These are phyloP conservation scores for Sarcophaga bullata DNA, from an alignment of 1,140 invertebrate genomes.

Conservation along the genomic window DNA sequence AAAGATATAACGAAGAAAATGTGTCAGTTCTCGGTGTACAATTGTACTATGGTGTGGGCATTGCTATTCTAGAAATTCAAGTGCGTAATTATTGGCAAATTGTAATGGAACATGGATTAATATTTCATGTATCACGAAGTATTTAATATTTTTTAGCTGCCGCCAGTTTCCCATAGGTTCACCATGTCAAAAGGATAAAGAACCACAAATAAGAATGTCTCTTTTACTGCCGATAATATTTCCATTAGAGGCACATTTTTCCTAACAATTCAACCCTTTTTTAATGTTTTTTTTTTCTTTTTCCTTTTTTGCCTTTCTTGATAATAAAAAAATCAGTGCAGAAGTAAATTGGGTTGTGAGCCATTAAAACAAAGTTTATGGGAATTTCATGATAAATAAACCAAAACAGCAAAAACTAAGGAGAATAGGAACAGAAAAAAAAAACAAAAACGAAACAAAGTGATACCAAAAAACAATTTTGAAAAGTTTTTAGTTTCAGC, in stretches of 20 bases:
- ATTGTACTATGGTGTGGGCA: too few species aligned
- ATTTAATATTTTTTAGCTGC: too few species aligned
- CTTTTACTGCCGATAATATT: neutral
- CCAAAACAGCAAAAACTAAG: neutral
- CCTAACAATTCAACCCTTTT: neutral
- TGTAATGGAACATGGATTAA: too few species aligned
- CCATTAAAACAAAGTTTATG: constrained; percentile 17
- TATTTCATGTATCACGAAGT: too few species aligned
- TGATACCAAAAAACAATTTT: constrained; percentile 3
- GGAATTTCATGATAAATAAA: constrained; percentile 37
- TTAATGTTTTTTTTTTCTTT: neutral
- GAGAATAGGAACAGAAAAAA: neutral
- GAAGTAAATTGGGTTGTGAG: neutral
- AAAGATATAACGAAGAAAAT: too few species aligned
- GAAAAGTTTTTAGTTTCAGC: constrained; percentile 19
- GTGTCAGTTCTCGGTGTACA: too few species aligned
- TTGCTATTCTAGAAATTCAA: too few species aligned
- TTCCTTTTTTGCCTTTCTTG: too few species aligned
- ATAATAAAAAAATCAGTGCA: neutral
- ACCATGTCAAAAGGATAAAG: too few species aligned
- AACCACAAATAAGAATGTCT: neutral
- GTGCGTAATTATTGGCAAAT: too few species aligned
- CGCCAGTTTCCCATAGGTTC: too few species aligned
- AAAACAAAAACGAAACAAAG: too few species aligned
- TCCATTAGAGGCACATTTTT: neutral